Conservation (phyloP, 1,140 invertebrate species). For the Asbolus verrucosus region DNA sequence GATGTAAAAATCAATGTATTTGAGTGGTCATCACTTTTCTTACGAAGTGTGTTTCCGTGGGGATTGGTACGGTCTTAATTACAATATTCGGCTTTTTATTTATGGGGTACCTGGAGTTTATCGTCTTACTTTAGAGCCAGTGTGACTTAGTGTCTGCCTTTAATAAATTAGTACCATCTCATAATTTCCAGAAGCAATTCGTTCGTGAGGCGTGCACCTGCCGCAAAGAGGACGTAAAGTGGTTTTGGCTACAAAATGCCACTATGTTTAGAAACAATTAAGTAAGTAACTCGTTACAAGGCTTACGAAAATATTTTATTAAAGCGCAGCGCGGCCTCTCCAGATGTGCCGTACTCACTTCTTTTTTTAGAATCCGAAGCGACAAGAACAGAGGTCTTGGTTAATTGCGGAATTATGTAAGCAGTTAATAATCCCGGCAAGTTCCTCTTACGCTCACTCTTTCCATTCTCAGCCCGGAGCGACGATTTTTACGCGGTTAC, state of each 20-base stretch:
- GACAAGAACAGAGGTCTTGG: not conserved
- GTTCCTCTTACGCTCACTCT: no score
- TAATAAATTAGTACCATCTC: conserved; percentile 46
- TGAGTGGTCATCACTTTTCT: no score
- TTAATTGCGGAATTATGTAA: conserved; percentile 36
- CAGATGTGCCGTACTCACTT: conserved; percentile 22
- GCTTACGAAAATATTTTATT: conserved; percentile 37
- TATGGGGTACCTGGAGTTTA: conserved; percentile 11
- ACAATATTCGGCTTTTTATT: not conserved
- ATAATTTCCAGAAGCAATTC: conserved; percentile 41
- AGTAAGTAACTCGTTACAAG: conserved; percentile 41
- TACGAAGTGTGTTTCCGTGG: no score
- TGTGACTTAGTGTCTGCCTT: conserved; percentile 23
- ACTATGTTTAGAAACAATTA: conserved; percentile 44
- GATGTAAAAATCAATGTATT: no score
- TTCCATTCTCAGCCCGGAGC: no score
- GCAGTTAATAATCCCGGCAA: not conserved
- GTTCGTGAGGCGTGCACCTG: conserved; percentile 37
- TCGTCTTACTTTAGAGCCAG: conserved; percentile 25
- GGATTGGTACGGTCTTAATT: conserved; percentile 22
- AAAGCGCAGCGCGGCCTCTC: conserved; percentile 1
- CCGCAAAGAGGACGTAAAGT: conserved; percentile 42
- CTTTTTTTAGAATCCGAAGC: not conserved
- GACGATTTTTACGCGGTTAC: no score
- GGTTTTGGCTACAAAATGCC: conserved; percentile 40